Conservation (phyloP, 2,797 vertebrate species). For the Alcedo quadribrachys region DNA sequence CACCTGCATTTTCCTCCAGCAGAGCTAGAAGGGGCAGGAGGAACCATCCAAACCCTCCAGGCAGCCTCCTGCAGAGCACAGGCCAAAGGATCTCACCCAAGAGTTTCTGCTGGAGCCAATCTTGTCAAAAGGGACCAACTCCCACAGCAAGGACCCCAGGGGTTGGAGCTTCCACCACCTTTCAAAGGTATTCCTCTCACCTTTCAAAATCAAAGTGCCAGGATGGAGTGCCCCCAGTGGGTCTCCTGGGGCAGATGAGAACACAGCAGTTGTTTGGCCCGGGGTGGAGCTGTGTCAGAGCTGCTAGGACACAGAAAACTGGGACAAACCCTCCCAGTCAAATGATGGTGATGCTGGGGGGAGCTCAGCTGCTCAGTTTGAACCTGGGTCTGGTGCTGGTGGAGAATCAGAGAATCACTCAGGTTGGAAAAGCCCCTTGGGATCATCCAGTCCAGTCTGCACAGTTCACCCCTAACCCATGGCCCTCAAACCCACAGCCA, state of each 20-base stretch:
- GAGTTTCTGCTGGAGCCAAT: neutral
- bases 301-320: neutral
- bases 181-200: neutral
- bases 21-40: neutral
- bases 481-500: no score
- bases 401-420: no score
- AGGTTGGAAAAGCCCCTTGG: no score
- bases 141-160: neutral
- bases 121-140: neutral
- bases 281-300: neutral
- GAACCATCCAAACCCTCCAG: neutral
- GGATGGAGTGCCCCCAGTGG: neutral
- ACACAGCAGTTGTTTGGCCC: neutral
- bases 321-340: neutral
- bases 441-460: no score
- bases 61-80: neutral
- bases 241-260: neutral
- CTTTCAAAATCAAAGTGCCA: neutral
- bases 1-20: neutral
- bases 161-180: neutral
- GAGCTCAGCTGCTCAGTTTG: accelerated
- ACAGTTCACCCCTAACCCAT: no score
- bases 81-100: neutral
- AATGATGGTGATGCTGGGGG: accelerated
- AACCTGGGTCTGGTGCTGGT: neutral